phyloP scores from a whole-genome alignment of 2,888 invertebrate species.

The Caenorhabditis angaria region DNA sequence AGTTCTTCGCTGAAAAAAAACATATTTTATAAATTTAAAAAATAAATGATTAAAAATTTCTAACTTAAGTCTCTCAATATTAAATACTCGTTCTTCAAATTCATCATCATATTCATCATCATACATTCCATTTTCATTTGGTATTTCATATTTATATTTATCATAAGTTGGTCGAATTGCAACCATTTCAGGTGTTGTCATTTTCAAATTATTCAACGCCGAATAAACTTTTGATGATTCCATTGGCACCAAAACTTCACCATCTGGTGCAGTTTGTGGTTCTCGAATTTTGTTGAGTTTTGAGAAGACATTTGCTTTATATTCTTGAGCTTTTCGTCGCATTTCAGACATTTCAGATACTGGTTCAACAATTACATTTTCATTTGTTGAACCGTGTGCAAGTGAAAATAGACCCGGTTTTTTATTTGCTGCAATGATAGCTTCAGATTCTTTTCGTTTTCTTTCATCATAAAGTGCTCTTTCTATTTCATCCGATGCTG shows the following conservation, averaged over 20 bases:
- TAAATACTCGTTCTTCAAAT: slow-evolving; percentile 55
- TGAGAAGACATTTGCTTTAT: slow-evolving; percentile 22
- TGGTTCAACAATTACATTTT: slow-evolving; percentile 8
- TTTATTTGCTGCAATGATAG: neutral
- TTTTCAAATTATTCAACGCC: slow-evolving; percentile 40
- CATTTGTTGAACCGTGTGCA: neutral
- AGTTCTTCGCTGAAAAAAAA: slow-evolving; percentile 28
- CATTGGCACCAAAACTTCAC: slow-evolving; percentile 46
- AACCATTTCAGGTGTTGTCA: slow-evolving; percentile 41
- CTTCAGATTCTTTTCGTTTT: slow-evolving; percentile 9
- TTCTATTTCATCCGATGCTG: slow-evolving; percentile 33
- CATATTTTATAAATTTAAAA: neutral
- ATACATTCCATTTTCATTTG: slow-evolving; percentile 48
- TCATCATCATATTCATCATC: slow-evolving; percentile 66
- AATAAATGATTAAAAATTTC: neutral
- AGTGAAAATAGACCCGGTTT: slow-evolving; percentile 6
- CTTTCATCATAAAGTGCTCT: slow-evolving; percentile 8
- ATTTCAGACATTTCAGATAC: slow-evolving; percentile 19
- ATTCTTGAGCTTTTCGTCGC: slow-evolving; percentile 23
- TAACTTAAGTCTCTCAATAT: slow-evolving; percentile 48
- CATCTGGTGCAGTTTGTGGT: slow-evolving; percentile 17
- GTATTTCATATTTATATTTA: slow-evolving; percentile 54
- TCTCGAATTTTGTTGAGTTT: slow-evolving; percentile 16
- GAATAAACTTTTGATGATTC: slow-evolving; percentile 41
- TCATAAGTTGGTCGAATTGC: slow-evolving; percentile 57